phyloP scores from a whole-genome alignment of 2,113 vertebrate genomes.

The Periophthalmodon schlosseri region DNA sequence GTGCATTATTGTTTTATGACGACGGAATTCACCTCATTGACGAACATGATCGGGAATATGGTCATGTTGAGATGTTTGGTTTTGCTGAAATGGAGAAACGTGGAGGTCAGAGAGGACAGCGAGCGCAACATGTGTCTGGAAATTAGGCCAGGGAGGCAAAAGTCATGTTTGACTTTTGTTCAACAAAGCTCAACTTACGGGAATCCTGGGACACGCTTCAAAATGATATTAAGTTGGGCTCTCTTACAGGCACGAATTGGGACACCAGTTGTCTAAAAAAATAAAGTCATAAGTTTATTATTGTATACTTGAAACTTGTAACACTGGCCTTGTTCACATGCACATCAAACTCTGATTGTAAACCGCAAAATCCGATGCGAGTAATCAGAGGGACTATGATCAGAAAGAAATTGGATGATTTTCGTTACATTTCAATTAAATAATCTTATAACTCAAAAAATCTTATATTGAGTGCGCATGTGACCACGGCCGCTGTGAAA shows the following conservation, averaged over 20 bases:
- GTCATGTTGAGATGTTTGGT: slow-evolving; percentile 75
- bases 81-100: slow-evolving; percentile 44
- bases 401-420: no score
- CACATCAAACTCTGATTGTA: no score
- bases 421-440: no score
- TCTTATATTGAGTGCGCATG: no score
- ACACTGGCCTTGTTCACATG: no score
- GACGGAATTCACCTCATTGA: slow-evolving; percentile 74
- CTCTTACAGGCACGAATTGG: slow-evolving; percentile 81
- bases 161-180: slow-evolving; percentile 31
- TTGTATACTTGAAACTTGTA: background rate
- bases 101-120: slow-evolving; percentile 30
- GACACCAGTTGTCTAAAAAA: slow-evolving; percentile 73
- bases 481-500: background rate
- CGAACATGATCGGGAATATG: slow-evolving; percentile 83
- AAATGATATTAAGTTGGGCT: slow-evolving; percentile 79
- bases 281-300: background rate
- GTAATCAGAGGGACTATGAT: no score
- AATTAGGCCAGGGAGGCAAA: slow-evolving; percentile 31
- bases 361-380: no score
- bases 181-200: slow-evolving; percentile 70
- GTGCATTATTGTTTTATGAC: background rate
- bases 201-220: slow-evolving; percentile 76
- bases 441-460: no score
- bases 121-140: slow-evolving; percentile 29